Conservation (phyloP, 2,113 vertebrate genomes). For the Seriola rivoliana region DNA sequence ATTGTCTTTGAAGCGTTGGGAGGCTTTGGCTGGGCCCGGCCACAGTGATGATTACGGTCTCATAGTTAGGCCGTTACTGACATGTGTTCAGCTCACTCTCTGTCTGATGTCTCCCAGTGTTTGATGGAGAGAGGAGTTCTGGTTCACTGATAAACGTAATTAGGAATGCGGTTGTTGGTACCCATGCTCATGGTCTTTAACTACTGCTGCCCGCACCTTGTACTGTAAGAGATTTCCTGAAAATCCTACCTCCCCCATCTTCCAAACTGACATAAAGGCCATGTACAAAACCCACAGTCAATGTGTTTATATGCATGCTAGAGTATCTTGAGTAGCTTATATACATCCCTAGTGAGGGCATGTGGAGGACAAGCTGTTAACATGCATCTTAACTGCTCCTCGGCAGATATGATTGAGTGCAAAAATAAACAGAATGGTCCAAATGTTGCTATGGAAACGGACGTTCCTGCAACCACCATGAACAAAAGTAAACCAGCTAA, state of each 20-base stretch:
- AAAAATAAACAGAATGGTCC: slow-evolving; percentile 48
- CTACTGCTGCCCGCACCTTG: slow-evolving; percentile 28
- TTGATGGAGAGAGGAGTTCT: slow-evolving; percentile 71
- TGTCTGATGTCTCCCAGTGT: slow-evolving; percentile 62
- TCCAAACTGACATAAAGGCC: slow-evolving; percentile 9
- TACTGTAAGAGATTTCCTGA: slow-evolving; percentile 33
- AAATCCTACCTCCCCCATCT: slow-evolving; percentile 7
- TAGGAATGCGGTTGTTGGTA: slow-evolving; percentile 68
- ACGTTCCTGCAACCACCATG: slow-evolving; percentile 17
- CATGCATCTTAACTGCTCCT: slow-evolving; percentile 15
- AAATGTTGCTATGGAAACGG: slow-evolving; percentile 60
- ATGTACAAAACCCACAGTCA: slow-evolving; percentile 28
- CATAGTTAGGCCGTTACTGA: slow-evolving; percentile 64
- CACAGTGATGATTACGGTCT: slow-evolving; percentile 79
- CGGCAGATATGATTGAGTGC: slow-evolving; percentile 39
- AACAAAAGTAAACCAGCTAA: slow-evolving; percentile 35
- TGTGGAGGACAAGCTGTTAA: slow-evolving; percentile 53
- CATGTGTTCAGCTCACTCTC: slow-evolving; percentile 69
- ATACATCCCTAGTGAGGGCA: slow-evolving; percentile 37
- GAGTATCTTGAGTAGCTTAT: slow-evolving; percentile 17
- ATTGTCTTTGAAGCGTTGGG: slow-evolving; percentile 81
- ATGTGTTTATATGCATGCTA: slow-evolving; percentile 17
- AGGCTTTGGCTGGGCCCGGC: slow-evolving; percentile 60
- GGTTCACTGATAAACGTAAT: slow-evolving; percentile 74
- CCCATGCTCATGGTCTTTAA: slow-evolving; percentile 45